Evolutionary conservation across 2,113 vertebrate genomes (phyloP).

Genomic region (Odontesthes bonariensis): DNA sequence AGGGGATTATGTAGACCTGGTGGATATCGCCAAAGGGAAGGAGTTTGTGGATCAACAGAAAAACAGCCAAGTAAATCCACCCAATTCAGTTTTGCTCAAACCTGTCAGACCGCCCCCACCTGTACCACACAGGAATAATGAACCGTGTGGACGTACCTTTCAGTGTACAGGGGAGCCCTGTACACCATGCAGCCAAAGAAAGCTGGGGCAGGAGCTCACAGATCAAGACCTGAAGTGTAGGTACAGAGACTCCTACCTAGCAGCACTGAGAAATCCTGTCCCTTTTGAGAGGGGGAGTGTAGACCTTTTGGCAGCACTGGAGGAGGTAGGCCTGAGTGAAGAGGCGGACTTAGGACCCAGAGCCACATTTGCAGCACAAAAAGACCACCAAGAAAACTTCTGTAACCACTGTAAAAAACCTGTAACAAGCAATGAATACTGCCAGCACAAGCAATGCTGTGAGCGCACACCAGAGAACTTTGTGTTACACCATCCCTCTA

Average conservation of each 20-base stretch:
- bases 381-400: conserved; percentile 40
- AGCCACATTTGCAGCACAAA: conserved; percentile 33
- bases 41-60: conserved; percentile 48
- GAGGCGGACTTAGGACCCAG: conserved; percentile 39
- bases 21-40: conserved; percentile 84
- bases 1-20: conserved; percentile 94
- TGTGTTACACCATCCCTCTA: conserved; percentile 11
- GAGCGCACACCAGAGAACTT: conserved; percentile 25
- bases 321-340: conserved; percentile 71
- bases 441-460: conserved; percentile 31
- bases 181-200: conserved; percentile 69
- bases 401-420: conserved; percentile 60
- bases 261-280: conserved; percentile 82
- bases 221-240: conserved; percentile 74
- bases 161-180: conserved; percentile 73
- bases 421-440: conserved; percentile 30
- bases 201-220: conserved; percentile 66
- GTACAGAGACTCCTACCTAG: conserved; percentile 86
- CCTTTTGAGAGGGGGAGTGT: conserved; percentile 77
- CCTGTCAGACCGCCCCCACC: conserved; percentile 74
- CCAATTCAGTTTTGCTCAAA: conserved; percentile 62
- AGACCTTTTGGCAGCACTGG: conserved; percentile 75
- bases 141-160: conserved; percentile 44
- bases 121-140: conserved; percentile 43
- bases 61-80: conserved; percentile 36